Base-by-base conservation (phyloP, 2,797 vertebrate genomes). In the Ctenopoma kingsleyae region DNA sequence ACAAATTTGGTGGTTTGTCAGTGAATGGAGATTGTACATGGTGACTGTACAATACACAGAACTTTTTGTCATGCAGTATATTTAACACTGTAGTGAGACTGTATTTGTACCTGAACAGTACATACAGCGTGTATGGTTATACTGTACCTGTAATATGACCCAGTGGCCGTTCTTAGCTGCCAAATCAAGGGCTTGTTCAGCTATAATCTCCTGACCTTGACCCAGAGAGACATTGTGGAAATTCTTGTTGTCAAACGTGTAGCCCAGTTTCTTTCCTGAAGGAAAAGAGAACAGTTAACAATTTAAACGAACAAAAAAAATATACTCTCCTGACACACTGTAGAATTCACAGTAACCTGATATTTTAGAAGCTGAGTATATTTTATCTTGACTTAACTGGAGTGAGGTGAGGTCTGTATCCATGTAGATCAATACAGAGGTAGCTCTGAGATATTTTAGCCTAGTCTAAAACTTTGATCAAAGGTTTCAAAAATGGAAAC, bases 181-280 rank as follows among this genome's bases (percentile, higher is more conserved):
- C 53, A 96, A 44, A 22, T 96, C 94, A 40, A 99, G 92, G 0
- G 95, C 90, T 59, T 94, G 93, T 25, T 99, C 97, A 9, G 97
- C 98, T n/a, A 98, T 92, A 0, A 95, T 84, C 78, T 99, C 98
- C 71, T 99, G 98, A 40, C 98, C 97, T 88, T 99, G 98, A 5
- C 97, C 98, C 51, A 99, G 89, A 32, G 98, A 99, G 12, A 99
- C 92, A 0, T 98, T 99, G 92, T 99, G 97, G 60, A 99, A 95
- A 82, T 99, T 99, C 77, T 71, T 80, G 83, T 95, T 96, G 93
- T 97, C 95, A 67, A 98, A 86, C 63, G 96, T 81, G 95, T 95
- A 98, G 66, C 82, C 93, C 41, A 93, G 68, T 57, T 71, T 91
- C 76, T 76, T 92, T 51, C 92, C 92, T 93, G 70, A 52, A 71